These are phyloP conservation scores for Microtus richardsoni DNA, from an alignment of 2,113 vertebrate genomes.

Conservation along the genomic window DNA sequence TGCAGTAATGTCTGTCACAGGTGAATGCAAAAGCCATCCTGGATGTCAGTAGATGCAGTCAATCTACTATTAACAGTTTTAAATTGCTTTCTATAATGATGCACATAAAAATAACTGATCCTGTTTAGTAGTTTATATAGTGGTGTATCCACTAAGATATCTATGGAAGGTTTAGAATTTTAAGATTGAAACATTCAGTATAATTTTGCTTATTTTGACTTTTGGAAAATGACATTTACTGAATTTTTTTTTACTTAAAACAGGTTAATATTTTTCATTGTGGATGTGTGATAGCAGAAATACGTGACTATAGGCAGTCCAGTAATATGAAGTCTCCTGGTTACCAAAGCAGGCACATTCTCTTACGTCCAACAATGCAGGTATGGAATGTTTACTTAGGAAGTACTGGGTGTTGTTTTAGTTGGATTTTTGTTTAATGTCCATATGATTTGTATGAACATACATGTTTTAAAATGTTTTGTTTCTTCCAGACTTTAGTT, in stretches of 20 bases:
- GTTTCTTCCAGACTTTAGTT: slow-evolving; percentile 93
- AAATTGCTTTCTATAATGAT: slow-evolving; percentile 13
- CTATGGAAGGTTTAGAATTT: not conserved
- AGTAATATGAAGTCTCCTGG: slow-evolving; percentile 95
- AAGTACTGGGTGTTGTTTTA: slow-evolving; percentile 20
- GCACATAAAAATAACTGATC: not conserved
- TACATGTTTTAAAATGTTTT: not conserved
- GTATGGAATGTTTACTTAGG: slow-evolving; percentile 81
- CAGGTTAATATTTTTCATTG: slow-evolving; percentile 99
- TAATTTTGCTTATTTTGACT: not conserved
- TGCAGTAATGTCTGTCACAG: not conserved
- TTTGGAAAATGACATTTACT: slow-evolving; percentile 48
- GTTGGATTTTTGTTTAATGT: slow-evolving; percentile 44
- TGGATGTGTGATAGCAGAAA: slow-evolving; percentile 98
- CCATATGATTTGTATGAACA: not conserved
- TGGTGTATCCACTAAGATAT: not conserved
- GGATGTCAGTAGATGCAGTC: not conserved
- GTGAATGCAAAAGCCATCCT: not conserved
- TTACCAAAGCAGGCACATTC: slow-evolving; percentile 96
- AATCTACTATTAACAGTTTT: not conserved
- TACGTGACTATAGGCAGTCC: slow-evolving; percentile 97
- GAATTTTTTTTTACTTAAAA: slow-evolving; percentile 63
- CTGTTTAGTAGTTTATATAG: not conserved
- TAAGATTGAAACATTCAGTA: not conserved
- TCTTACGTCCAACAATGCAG: slow-evolving; percentile 98